Evolutionary conservation across 1,140 invertebrate species (phyloP).

Genomic region (Ridgeia piscesae): DNA sequence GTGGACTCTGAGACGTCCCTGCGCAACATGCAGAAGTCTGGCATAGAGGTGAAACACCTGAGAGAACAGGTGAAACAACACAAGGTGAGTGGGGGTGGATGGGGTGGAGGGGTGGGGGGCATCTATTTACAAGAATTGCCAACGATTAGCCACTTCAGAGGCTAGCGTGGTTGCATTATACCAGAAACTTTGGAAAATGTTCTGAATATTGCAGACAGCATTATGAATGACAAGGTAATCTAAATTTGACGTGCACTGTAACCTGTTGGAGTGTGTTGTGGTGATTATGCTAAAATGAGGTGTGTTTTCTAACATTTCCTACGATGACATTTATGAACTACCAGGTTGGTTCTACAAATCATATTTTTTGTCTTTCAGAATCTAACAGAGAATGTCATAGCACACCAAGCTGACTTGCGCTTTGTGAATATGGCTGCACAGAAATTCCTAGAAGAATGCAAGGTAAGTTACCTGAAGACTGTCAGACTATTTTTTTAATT

Average conservation of each 20-base stretch:
- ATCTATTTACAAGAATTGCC: not conserved
- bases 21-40: constrained; percentile 55
- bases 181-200: too few relatives aligned
- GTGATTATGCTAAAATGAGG: too few relatives aligned
- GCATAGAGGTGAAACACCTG: constrained; percentile 76
- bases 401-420: constrained; percentile 88
- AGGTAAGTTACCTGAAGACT: constrained; percentile 60
- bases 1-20: constrained; percentile 69
- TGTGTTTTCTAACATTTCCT: too few relatives aligned
- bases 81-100: constrained; percentile 34
- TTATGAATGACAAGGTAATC: too few relatives aligned
- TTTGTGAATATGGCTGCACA: constrained; percentile 94
- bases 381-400: constrained; percentile 91
- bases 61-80: constrained; percentile 56
- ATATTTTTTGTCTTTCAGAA: constrained; percentile 57
- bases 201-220: too few relatives aligned
- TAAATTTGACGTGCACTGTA: too few relatives aligned
- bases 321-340: too few relatives aligned
- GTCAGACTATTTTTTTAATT: not conserved
- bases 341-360: not conserved
- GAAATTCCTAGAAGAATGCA: constrained; percentile 91
- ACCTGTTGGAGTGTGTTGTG: too few relatives aligned
- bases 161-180: too few relatives aligned
- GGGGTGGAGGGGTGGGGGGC: too few relatives aligned
- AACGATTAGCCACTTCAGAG: too few relatives aligned